Evolutionary conservation across 2,797 vertebrate species (phyloP).

Genomic region (Ctenopoma multispine): DNA sequence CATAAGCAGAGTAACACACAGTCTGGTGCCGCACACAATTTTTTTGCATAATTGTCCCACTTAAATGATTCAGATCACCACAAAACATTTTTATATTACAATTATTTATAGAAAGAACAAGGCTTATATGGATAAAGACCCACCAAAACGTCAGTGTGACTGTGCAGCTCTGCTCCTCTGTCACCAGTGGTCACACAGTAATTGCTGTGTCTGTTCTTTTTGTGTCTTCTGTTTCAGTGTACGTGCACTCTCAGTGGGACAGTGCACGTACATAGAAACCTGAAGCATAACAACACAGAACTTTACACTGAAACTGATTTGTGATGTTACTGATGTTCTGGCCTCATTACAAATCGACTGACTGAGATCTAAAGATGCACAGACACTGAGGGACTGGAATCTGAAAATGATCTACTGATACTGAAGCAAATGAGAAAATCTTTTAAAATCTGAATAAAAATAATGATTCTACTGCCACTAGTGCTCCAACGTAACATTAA

Average conservation of each 20-base stretch:
- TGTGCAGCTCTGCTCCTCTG: constrained; percentile 43
- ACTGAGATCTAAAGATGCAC: constrained; percentile 37
- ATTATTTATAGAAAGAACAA: not conserved
- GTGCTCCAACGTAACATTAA: not conserved
- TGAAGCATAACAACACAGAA: constrained; percentile 20
- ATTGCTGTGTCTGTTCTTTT: constrained; percentile 27
- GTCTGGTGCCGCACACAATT: constrained; percentile 4
- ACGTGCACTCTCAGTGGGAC: not conserved
- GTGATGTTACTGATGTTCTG: too few species aligned
- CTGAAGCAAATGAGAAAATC: not conserved
- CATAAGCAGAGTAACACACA: not conserved
- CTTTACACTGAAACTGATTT: constrained; percentile 24
- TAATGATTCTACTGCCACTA: not conserved
- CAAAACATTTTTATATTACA: too few species aligned
- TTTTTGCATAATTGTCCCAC: too few species aligned
- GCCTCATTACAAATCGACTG: constrained; percentile 54
- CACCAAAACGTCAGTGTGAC: constrained; percentile 37
- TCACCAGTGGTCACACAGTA: constrained; percentile 42
- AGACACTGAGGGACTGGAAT: not conserved
- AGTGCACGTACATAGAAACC: not conserved
- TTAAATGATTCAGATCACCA: too few species aligned
- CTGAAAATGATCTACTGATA: not conserved
- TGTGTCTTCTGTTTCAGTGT: not conserved
- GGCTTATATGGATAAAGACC: constrained; percentile 22
- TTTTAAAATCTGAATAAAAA: not conserved